These are phyloP conservation scores for Tokudaia muenninki DNA, from an alignment of 2,797 vertebrate genomes.

Conservation along the genomic window DNA sequence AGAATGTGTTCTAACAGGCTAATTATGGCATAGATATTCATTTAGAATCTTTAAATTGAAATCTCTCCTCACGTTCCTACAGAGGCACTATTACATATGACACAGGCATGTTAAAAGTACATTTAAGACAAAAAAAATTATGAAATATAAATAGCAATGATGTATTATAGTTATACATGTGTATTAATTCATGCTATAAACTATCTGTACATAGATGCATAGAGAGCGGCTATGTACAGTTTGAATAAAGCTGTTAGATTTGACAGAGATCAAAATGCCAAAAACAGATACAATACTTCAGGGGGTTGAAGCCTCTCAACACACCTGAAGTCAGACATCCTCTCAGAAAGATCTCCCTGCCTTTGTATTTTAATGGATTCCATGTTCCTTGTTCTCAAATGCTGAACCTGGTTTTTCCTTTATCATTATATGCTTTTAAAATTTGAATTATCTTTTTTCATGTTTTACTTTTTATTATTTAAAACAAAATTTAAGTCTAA, in stretches of 20 bases:
- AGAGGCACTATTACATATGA: not conserved
- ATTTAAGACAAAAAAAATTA: not conserved
- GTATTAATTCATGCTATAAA: not conserved
- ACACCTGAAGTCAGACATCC: not conserved
- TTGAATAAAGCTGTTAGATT: not conserved
- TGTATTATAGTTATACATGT: too few species aligned
- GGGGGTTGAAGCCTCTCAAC: not conserved
- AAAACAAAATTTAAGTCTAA: not conserved
- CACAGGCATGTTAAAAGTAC: not conserved
- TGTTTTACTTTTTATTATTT: too few species aligned
- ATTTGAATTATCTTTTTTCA: not conserved
- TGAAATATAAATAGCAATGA: not conserved
- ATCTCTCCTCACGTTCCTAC: not conserved
- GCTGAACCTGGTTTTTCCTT: not conserved
- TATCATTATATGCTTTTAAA: not conserved
- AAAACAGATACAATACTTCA: not conserved
- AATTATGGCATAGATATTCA: not conserved
- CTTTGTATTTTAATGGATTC: not conserved
- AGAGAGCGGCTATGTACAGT: not conserved
- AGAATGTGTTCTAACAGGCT: not conserved
- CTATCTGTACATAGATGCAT: not conserved
- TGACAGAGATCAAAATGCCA: not conserved
- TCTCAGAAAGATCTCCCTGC: not conserved
- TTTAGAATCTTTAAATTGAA: not conserved
- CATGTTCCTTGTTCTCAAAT: not conserved